Conservation (phyloP, 2,113 vertebrate species). For the Petroica traversi region DNA sequence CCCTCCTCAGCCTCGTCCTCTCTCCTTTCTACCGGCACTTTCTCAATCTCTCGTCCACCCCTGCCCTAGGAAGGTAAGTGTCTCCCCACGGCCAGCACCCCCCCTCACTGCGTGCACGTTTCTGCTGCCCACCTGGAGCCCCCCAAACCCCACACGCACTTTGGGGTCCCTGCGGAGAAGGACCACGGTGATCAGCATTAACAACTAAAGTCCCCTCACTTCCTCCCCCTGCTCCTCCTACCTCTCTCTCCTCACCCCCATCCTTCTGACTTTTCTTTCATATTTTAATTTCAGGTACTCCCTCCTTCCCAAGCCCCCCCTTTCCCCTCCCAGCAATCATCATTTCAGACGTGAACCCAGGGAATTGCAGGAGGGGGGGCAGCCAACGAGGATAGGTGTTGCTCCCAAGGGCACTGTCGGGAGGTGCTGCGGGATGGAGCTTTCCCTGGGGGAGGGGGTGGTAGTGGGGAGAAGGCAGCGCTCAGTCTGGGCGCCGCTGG, state of each 20-base stretch:
- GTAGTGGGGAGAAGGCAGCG: not conserved
- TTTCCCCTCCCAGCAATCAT: not conserved
- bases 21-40: constrained; percentile 21
- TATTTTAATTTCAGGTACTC: constrained; percentile 10
- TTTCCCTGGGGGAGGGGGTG: not conserved
- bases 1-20: constrained; percentile 49
- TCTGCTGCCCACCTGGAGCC: not conserved
- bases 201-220: not conserved
- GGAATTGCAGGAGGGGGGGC: not conserved
- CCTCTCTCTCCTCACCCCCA: not conserved
- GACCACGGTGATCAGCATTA: not conserved
- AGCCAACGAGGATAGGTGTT: not conserved
- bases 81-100: not conserved
- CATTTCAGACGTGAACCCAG: not conserved
- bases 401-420: not conserved
- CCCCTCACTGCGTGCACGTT: not conserved
- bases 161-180: not conserved
- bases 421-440: not conserved
- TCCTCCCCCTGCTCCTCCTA: constrained; percentile 13
- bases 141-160: not conserved
- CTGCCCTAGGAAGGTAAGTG: constrained; percentile 72
- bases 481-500: not conserved
- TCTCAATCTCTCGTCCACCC: not conserved
- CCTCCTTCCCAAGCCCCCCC: not conserved
- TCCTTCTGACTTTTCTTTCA: not conserved